Evolutionary conservation across 2,888 invertebrate species (phyloP).

Genomic region (Cheilosia urbana): DNA sequence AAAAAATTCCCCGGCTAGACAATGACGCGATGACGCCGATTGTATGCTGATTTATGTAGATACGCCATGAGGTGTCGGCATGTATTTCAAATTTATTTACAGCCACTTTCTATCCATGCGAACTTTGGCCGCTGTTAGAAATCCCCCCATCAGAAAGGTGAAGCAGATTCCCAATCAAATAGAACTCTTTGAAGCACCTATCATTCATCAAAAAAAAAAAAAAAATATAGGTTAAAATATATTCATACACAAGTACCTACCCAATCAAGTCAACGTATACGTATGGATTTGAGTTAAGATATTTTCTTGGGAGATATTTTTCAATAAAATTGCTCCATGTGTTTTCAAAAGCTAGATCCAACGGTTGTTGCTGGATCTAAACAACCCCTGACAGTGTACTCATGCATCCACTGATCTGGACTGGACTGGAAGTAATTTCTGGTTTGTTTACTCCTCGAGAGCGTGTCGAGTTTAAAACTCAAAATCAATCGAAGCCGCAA

Average conservation of each 20-base stretch:
- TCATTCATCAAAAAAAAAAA: background rate
- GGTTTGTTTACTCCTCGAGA: constrained; percentile 36
- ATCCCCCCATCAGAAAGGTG: background rate
- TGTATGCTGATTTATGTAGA: background rate
- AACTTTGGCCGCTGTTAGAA: background rate
- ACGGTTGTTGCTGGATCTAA: background rate
- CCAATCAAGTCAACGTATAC: background rate
- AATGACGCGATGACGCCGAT: background rate
- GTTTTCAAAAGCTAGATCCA: background rate
- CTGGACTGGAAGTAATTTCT: constrained; percentile 41
- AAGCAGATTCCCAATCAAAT: constrained; percentile 6
- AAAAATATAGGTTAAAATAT: no score
- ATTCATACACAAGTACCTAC: background rate
- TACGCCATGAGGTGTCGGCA: background rate
- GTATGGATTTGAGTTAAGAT: constrained; percentile 4
- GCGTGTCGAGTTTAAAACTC: constrained; percentile 31
- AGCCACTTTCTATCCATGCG: no score
- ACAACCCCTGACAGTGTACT: constrained; percentile 6
- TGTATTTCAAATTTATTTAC: no score
- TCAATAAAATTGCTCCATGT: no score
- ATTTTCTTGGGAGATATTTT: constrained; percentile 4
- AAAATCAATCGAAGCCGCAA: constrained; percentile 34
- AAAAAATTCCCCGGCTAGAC: background rate
- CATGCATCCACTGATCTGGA: constrained; percentile 31
- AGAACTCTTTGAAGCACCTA: constrained; percentile 10